These are phyloP conservation scores for Brachionus calyciflorus DNA, from an alignment of 1,140 invertebrate genomes.

Conservation along the genomic window DNA sequence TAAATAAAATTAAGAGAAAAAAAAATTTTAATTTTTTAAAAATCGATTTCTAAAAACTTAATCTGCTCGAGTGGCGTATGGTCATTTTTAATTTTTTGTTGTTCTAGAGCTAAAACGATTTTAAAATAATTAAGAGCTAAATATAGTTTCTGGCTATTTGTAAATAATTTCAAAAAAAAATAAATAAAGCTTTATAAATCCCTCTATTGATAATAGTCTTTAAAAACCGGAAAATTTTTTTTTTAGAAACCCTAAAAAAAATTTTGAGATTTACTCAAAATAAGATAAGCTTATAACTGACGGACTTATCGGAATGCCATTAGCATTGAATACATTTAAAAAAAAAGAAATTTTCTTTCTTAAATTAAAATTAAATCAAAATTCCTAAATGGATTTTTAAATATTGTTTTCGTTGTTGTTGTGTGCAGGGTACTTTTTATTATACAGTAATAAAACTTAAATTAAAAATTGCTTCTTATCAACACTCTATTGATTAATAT, in stretches of 20 bases:
- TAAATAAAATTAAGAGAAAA: too few relatives aligned
- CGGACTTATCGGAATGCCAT: conserved; percentile 42
- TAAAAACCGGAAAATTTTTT: conserved; percentile 29
- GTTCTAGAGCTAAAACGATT: neutral
- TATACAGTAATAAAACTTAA: conserved; percentile 24
- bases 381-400: conserved; percentile 32
- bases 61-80: conserved; percentile 9
- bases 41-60: neutral
- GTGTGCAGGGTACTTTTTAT: neutral
- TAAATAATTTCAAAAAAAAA: neutral
- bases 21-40: neutral
- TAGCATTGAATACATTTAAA: conserved; percentile 20
- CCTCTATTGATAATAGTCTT: too few relatives aligned
- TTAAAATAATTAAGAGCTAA: neutral
- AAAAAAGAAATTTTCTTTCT: too few relatives aligned
- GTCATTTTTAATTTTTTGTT: neutral
- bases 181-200: conserved; percentile 20
- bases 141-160: conserved; percentile 27
- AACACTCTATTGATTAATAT: conserved; percentile 14
- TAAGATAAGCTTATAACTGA: conserved; percentile 25
- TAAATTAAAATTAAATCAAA: conserved; percentile 44
- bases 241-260: neutral
- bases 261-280: conserved; percentile 10
- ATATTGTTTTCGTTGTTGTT: neutral
- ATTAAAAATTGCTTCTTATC: conserved; percentile 12